A percentile compares a stretch with the other conserved stretches of the same genome.
Evolutionary conservation across 2,797 vertebrate genomes (phyloP).

Genomic region (Melanotaenia nigrans): DNA sequence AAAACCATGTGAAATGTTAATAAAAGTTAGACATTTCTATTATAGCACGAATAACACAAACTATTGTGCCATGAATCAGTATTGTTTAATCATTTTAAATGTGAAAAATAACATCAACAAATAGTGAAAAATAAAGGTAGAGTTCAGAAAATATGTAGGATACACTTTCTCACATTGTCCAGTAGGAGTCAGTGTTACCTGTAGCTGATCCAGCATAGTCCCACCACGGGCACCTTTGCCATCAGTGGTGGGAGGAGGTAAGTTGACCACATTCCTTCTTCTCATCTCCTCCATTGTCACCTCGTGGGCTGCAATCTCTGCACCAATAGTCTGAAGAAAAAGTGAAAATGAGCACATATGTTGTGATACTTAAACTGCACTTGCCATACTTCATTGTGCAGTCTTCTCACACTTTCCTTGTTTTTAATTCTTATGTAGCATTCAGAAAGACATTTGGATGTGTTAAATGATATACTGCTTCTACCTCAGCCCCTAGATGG

Average conservation of each 20-base stretch:
- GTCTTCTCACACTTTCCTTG: not conserved
- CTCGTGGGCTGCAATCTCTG: conserved; percentile 93
- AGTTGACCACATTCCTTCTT: conserved; percentile 84
- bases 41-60: not conserved
- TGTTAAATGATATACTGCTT: not conserved
- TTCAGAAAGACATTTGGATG: not conserved
- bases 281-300: conserved; percentile 90
- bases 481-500: not conserved
- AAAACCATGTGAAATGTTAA: not conserved
- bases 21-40: not conserved
- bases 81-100: not conserved
- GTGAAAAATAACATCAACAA: not conserved
- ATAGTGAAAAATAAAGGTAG: not conserved
- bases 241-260: conserved; percentile 82
- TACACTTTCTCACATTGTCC: conserved; percentile 16
- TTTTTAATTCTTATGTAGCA: not conserved
- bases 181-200: conserved; percentile 85
- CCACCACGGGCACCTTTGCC: conserved; percentile 86
- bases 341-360: not conserved
- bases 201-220: conserved; percentile 90
- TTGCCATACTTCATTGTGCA: not conserved
- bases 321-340: conserved; percentile 87
- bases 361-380: not conserved
- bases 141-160: not conserved
- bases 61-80: not conserved